Base-by-base conservation (phyloP, 2,888 invertebrate genomes). In the Ommatoiulus sabulosus region DNA sequence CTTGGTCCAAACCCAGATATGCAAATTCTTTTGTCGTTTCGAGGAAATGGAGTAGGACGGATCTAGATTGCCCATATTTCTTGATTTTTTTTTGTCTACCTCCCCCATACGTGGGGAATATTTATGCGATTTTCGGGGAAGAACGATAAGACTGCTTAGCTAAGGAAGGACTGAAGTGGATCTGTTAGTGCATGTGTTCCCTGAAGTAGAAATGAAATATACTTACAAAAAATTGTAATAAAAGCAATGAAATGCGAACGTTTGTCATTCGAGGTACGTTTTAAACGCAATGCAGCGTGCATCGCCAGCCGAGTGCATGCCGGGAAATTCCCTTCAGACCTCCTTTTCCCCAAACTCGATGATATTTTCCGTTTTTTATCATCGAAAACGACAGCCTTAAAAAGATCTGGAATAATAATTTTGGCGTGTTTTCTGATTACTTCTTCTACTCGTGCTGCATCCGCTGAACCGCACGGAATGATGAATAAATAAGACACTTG, bases 201-300 rank as follows among this genome's bases (percentile, higher is more conserved):
- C 12, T 80, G 80, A 80, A 80, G 80, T 80, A 80, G 80, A 80
- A 80, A 80, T 80, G 80, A 80, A 80, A 80, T 80, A 80, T 80
- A 80, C 80, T 80, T 80, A 35, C 5, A 80, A 80, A 80, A 63
- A 80, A 12, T 35, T 35, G 80, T 80, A 80, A 80, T 80, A 80
- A 80, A 80, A 80, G 80, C 80, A 80, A 80, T 80, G 80, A 80
- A 80, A 80, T 80, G 80, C 80, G 80, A 24, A 35, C 80, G 35
- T 80, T 80, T 80, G 80, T 80, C 20, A 80, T 80, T 80, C 80
- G 80, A 80, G 35, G 80, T 35, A 80, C 12, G 80, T 24, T 35
- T 80, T 80, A 80, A 80, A 12, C 24, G 80, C 80, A 80, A 80
- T 80, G 80, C 80, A 80, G 80, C 80, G 80, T 80, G 80, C 80